Evolutionary conservation across 1,140 invertebrate species (phyloP).

Genomic region (Zaprionus africanus): DNA sequence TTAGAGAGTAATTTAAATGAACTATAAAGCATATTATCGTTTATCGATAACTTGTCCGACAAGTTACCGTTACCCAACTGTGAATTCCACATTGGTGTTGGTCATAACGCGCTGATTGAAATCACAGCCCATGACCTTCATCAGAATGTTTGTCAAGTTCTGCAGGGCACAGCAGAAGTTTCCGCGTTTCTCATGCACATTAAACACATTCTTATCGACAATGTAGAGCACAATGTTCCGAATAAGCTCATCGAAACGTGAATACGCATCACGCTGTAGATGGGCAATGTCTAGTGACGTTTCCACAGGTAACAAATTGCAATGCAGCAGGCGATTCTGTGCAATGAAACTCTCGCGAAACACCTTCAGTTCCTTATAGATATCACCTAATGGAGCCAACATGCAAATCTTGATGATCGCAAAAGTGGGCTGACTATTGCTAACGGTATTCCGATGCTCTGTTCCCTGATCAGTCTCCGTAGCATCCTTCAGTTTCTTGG

Average conservation of each 20-base stretch:
- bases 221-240: conserved; percentile 48
- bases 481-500: not conserved
- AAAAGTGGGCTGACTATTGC: conserved; percentile 36
- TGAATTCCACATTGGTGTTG: conserved; percentile 40
- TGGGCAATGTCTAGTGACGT: not conserved
- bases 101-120: conserved; percentile 57
- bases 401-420: conserved; percentile 64
- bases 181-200: conserved; percentile 39
- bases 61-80: conserved; percentile 30
- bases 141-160: conserved; percentile 61
- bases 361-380: conserved; percentile 50
- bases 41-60: not conserved
- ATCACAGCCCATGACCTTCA: conserved; percentile 61
- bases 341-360: conserved; percentile 56
- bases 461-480: no score
- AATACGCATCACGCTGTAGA: conserved; percentile 35
- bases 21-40: no score
- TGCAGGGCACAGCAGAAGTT: conserved; percentile 61
- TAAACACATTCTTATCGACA: conserved; percentile 44
- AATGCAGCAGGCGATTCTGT: conserved; percentile 62
- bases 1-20: not conserved
- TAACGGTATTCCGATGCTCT: no score
- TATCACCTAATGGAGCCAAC: conserved; percentile 51
- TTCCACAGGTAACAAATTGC: not conserved
- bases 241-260: conserved; percentile 53